A percentile compares a stretch with the other conserved stretches of the same genome.
phyloP scores from a whole-genome alignment of 2,797 vertebrate genomes.

The Buphagus erythrorhynchus region DNA sequence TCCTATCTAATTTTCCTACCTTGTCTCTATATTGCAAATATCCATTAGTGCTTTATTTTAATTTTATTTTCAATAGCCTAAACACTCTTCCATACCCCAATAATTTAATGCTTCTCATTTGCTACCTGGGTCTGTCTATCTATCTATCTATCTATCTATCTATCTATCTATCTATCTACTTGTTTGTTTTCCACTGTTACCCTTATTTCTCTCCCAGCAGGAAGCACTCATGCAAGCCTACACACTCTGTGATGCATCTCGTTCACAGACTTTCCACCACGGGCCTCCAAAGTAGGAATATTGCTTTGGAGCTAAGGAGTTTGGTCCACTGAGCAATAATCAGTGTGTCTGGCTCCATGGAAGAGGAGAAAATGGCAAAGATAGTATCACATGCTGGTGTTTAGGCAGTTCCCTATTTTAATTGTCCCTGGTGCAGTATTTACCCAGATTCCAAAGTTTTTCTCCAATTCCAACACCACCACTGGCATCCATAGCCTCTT shows the following conservation, averaged over 20 bases:
- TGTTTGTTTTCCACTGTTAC: not conserved
- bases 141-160: not conserved
- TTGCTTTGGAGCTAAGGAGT: not conserved
- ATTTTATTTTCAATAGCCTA: not conserved
- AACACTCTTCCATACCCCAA: not conserved
- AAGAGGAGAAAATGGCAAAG: not conserved
- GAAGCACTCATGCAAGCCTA: not conserved
- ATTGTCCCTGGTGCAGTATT: not conserved
- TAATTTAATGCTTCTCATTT: not conserved
- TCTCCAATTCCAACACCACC: not conserved
- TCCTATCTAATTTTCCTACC: not conserved
- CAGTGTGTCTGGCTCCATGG: not conserved
- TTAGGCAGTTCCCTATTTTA: not conserved
- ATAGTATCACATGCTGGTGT: rapidly evolving
- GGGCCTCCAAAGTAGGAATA: not conserved
- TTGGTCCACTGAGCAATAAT: not conserved
- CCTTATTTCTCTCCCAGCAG: not conserved
- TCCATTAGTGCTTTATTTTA: not conserved
- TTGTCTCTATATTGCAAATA: not conserved
- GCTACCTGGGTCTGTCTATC: not conserved
- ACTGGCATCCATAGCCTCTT: rapidly evolving
- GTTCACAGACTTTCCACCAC: not conserved
- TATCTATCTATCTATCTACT: not conserved
- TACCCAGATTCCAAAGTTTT: not conserved
- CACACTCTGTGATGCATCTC: not conserved